Evolutionary conservation across 2,113 vertebrate genomes (phyloP), one percentile per base, ranked within the genome.

Genomic region (Oreochromis tanganicae): DNA sequence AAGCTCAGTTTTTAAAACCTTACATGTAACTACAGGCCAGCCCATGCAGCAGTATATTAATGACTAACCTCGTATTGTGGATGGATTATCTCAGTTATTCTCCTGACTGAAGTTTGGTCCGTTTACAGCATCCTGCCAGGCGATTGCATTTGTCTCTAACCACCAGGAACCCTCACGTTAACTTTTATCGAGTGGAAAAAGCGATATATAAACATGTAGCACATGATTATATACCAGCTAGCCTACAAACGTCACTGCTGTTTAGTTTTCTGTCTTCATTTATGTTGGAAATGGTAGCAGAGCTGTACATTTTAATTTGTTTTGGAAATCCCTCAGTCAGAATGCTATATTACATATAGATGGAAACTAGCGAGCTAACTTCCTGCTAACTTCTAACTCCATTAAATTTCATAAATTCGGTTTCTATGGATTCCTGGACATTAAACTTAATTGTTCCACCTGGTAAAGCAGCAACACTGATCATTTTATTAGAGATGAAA

Each of bases 141-240:
- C 1, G 1, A 2, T 1, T 32, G 0, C 57, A 61, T 61, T 61
- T 61, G 0, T 1, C 14, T 0, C 27, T 32, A 17, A 59, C 56
- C 27, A 32, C 32, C 14, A 0, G 56, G 56, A 59, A 2, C 56
- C 13, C 13, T 32, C 56, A 29, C 0, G 27, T 32, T 59, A 59
- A 59, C 56, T 5, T 59, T 59, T 32, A 59, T 59, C 1, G 0
- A 59, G 27, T 1, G 27, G 56, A 9, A 59, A 59, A 59, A 59
- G 56, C 0, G 0, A 59, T 59, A 59, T 29, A 32, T 59, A 32
- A 59, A 16, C 56, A 32, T 32, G 27, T 9, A 59, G 27, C 13
- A 59, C 27, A 9, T 59, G 27, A 3, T 59, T 59, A 29, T 59
- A 16, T 0, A 59, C 27, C 56, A 59, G 4, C 13, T 16, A 59